These are phyloP conservation scores for Hesperia comma DNA, from an alignment of 2,888 invertebrate genomes.

Conservation along the genomic window DNA sequence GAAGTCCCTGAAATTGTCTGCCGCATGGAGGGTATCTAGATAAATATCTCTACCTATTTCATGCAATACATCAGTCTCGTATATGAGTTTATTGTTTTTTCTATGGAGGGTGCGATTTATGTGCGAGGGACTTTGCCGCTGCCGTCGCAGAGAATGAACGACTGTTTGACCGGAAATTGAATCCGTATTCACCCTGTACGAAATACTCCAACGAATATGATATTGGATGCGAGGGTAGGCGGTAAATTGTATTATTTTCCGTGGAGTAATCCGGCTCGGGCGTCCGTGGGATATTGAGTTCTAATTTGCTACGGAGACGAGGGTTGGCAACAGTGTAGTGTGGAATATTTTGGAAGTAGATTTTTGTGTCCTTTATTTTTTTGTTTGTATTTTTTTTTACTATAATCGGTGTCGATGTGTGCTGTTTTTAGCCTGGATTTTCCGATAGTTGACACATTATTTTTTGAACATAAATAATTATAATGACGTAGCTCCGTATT, in stretches of 20 bases:
- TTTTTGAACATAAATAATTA: too few relatives aligned
- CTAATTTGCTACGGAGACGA: neutral
- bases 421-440: too few relatives aligned
- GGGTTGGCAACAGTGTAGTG: neutral
- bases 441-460: too few relatives aligned
- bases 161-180: conserved; percentile 23
- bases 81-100: neutral
- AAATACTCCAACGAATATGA: conserved; percentile 2
- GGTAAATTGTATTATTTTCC: conserved; percentile 6
- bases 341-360: neutral
- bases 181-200: conserved; percentile 13
- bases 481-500: too few relatives aligned
- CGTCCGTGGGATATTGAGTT: neutral
- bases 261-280: neutral
- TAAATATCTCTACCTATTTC: too few relatives aligned
- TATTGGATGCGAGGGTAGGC: conserved; percentile 4
- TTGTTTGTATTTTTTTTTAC: too few relatives aligned
- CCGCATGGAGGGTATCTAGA: too few relatives aligned
- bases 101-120: neutral
- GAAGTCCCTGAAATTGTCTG: too few relatives aligned
- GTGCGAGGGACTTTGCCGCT: neutral
- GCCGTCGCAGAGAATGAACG: neutral
- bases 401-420: too few relatives aligned
- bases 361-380: too few relatives aligned
- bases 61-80: too few relatives aligned